Conservation (phyloP, 1,140 invertebrate species). For the Notospermus geniculatus region DNA sequence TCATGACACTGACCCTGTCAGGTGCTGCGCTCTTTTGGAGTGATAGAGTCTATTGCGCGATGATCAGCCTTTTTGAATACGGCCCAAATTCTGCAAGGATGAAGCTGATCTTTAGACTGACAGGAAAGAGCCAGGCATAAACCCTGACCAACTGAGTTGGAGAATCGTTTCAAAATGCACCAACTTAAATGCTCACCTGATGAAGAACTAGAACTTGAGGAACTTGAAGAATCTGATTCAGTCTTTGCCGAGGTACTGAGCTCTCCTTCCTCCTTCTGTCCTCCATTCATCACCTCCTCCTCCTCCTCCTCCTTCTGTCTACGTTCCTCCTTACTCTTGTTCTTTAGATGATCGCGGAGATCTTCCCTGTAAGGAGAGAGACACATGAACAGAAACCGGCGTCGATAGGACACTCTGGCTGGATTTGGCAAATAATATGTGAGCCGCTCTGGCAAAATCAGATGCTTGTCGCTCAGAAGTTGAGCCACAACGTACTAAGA, state of each 20-base stretch:
- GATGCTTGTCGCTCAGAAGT: too few relatives aligned
- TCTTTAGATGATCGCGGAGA: constrained; percentile 84
- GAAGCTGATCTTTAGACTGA: too few relatives aligned
- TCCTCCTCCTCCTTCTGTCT: constrained; percentile 30
- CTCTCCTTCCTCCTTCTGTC: constrained; percentile 13
- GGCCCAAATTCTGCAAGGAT: too few relatives aligned
- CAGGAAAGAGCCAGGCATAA: too few relatives aligned
- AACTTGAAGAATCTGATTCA: constrained; percentile 13
- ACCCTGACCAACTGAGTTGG: too few relatives aligned
- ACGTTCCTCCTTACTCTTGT: constrained; percentile 66
- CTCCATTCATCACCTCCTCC: constrained; percentile 10
- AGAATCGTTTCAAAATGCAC: too few relatives aligned
- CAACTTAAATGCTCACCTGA: constrained; percentile 8
- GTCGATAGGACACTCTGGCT: background rate
- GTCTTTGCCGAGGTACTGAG: background rate
- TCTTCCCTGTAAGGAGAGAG: constrained; percentile 67
- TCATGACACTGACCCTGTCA: too few relatives aligned
- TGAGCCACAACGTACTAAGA: background rate
- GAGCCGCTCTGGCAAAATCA: too few relatives aligned
- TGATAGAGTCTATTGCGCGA: too few relatives aligned
- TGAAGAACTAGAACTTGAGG: constrained; percentile 16
- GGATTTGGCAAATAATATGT: background rate
- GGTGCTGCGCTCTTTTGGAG: too few relatives aligned
- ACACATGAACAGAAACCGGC: too few relatives aligned
- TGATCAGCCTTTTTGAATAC: too few relatives aligned